Evolutionary conservation across 30 jellyfish, hydroid and myxozoan genomes (phyloP), one percentile per base, ranked within the genome.

Genomic region (Turritopsis rubra): DNA sequence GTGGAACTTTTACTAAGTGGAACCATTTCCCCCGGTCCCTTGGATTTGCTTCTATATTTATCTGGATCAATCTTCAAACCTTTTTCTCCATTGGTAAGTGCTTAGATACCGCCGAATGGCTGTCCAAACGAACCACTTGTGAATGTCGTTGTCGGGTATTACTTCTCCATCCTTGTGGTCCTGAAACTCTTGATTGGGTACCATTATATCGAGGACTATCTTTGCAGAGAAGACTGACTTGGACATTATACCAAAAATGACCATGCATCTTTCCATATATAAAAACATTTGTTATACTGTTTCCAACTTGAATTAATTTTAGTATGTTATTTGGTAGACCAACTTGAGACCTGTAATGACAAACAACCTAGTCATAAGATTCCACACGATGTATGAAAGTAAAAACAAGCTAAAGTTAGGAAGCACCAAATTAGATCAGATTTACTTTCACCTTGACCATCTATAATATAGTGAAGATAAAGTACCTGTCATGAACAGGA

Each of bases 271-370:
- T 29, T 0, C 65, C 82, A 74, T 74, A 74, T 16, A 74, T 74
- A 52, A 74, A 74, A 19, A 74, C 82, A 21, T 74, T 74, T 28
- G 28, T n/a, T 74, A 74, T 74, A 29, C 65, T n/a, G 82, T 74
- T 74, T 8, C 65, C 24, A 0, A 29, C 41, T 41, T 74, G 82
- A 7, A 74, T 28, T 9, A 74, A n/a, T 29, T 74, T 74, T 17
- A 74, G 82, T 13, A 74, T 30, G 24, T 26, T 74, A 30, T 74
- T 74, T 1, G 65, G 28, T 19, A 26, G 18, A 16, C 19, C 26
- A 16, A 74, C 24, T 28, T 28, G 27, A 30, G 24, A 52, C 0
- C 82, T 74, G 24, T 8, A 74, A 29, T n/a, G 20, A 41, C 5
- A 41, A 41, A 13, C 13, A 41, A 41, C 5, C 5, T 41, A 41